A percentile compares a stretch with the other conserved stretches of the same genome.
Evolutionary conservation across 2,797 vertebrate species (phyloP).

Genomic region (Limnodromus scolopaceus): DNA sequence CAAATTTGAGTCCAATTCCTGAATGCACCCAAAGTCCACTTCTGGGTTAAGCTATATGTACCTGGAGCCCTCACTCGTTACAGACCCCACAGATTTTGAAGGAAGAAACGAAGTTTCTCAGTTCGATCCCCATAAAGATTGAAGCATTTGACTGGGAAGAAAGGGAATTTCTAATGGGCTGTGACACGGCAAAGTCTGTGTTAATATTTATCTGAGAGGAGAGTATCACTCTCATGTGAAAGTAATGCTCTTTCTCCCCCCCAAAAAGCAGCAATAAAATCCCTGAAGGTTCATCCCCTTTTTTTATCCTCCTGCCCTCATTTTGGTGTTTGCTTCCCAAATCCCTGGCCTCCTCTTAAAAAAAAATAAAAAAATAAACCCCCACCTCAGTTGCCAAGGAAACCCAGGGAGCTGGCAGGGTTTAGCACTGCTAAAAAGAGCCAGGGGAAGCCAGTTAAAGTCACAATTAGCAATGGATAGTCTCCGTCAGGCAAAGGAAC

Average conservation of each 20-base stretch:
- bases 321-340: conserved; percentile 4
- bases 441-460: not conserved
- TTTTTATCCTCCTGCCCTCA: conserved; percentile 36
- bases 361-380: not conserved
- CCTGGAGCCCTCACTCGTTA: not conserved
- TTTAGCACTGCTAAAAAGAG: not conserved
- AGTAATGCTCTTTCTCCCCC: not conserved
- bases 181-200: not conserved
- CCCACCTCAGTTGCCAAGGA: conserved; percentile 21
- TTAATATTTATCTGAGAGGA: not conserved
- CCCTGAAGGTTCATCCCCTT: not conserved
- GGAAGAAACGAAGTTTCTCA: not conserved
- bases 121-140: not conserved
- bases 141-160: not conserved
- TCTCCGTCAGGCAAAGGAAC: not conserved
- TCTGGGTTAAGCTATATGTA: fast-evolving
- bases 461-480: not conserved
- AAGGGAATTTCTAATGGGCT: conserved; percentile 36
- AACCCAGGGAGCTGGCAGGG: conserved; percentile 9
- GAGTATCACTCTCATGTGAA: not conserved
- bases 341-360: not conserved
- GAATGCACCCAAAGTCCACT: not conserved
- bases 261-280: not conserved
- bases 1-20: fast-evolving
- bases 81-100: not conserved